These are phyloP conservation scores for Oikopleura dioica DNA, from an alignment of 23 tunicate species.

Conservation along the genomic window DNA sequence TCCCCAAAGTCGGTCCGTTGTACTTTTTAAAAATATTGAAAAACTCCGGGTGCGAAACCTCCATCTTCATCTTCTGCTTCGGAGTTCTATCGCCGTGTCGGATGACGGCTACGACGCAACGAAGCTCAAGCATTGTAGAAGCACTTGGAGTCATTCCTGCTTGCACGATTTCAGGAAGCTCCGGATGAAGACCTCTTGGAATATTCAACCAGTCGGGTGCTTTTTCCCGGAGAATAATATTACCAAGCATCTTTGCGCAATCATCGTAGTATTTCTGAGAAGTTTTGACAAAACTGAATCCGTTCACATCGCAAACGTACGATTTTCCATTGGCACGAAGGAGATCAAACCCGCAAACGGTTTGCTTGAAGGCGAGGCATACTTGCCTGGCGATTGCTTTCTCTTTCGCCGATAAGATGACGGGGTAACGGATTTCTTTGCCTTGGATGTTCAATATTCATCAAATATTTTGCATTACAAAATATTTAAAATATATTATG, in stretches of 20 bases:
- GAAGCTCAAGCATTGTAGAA: conserved; percentile 78
- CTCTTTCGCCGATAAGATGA: conserved; percentile 89
- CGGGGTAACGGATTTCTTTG: conserved; percentile 94
- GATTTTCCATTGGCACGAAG: conserved; percentile 90
- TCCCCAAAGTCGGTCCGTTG: conserved; percentile 56
- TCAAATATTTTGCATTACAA: too few relatives aligned
- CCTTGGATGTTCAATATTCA: too few relatives aligned
- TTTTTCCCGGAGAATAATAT: background rate
- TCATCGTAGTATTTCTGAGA: conserved; percentile 93
- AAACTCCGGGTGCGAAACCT: conserved; percentile 83
- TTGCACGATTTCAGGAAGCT: too few relatives aligned
- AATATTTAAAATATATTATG: too few relatives aligned
- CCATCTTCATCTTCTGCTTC: conserved; percentile 97
- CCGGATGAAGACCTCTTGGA: background rate
- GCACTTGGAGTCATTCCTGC: background rate
- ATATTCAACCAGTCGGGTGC: background rate
- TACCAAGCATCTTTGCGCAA: conserved; percentile 41
- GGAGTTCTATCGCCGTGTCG: conserved; percentile 97
- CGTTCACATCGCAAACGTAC: conserved; percentile 95
- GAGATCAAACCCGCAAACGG: conserved; percentile 92
- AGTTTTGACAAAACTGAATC: conserved; percentile 88
- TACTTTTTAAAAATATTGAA: conserved; percentile 67
- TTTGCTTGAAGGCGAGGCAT: conserved; percentile 95
- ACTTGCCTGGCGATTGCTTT: conserved; percentile 89
- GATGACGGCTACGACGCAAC: conserved; percentile 82